A percentile compares a stretch with the other conserved stretches of the same genome.
Conservation (phyloP, 1,140 invertebrate genomes). For the Holotrichia oblita region DNA sequence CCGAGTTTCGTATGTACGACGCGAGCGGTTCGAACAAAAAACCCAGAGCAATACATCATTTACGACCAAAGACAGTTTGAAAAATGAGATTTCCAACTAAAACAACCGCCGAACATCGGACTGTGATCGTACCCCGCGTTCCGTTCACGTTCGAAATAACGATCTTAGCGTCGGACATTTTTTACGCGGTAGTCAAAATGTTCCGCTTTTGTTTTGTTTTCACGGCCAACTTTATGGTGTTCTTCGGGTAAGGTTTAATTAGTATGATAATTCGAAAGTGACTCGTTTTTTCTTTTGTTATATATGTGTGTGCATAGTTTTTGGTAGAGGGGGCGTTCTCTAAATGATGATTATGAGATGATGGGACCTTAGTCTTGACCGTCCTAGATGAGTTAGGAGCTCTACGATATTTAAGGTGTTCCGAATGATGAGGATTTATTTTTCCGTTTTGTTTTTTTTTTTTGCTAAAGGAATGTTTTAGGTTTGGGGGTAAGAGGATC, state of each 20-base stretch:
- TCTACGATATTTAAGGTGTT: not conserved
- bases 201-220: conserved; percentile 39
- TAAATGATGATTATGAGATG: no score
- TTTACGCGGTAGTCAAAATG: conserved; percentile 43
- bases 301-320: no score
- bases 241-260: conserved; percentile 41
- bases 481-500: no score
- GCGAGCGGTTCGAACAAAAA: conserved; percentile 36
- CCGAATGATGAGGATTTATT: not conserved
- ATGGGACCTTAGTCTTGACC: conserved; percentile 16
- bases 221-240: conserved; percentile 40
- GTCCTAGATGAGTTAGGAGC: not conserved
- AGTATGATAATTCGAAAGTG: conserved; percentile 43
- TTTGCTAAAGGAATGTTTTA: no score
- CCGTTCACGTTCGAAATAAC: not conserved
- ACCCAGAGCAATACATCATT: conserved; percentile 41
- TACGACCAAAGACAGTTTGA: conserved; percentile 39
- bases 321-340: not conserved
- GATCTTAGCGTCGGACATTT: conserved; percentile 12
- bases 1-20: no score
- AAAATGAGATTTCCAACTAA: conserved; percentile 43
- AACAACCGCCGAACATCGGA: conserved; percentile 37
- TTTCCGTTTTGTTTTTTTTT: not conserved
- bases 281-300: conserved; percentile 29
- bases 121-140: not conserved